phyloP scores from a whole-genome alignment of 2,113 vertebrate genomes.

The Gallinago media region DNA sequence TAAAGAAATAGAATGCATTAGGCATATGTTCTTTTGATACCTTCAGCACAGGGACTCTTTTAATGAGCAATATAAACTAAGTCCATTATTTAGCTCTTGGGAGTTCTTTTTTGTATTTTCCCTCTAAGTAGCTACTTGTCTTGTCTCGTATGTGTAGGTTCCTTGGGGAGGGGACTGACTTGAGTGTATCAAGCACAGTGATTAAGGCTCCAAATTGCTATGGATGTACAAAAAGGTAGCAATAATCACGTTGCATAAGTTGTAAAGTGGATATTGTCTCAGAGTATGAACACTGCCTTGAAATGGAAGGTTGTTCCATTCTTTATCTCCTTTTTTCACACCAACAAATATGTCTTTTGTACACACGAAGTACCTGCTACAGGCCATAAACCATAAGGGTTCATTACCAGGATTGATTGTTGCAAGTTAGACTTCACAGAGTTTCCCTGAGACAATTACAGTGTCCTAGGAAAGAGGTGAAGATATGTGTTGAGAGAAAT shows the following conservation, averaged over 20 bases:
- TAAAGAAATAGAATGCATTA: neutral
- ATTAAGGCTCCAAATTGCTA: neutral
- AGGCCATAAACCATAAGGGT: neutral
- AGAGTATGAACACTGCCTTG: neutral
- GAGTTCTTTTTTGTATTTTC: neutral
- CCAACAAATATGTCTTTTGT: neutral
- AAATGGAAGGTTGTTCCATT: neutral
- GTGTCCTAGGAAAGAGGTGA: neutral
- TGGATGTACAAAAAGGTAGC: neutral
- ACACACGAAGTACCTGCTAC: neutral
- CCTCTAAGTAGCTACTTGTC: neutral
- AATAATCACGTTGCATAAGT: neutral
- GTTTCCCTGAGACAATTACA: neutral
- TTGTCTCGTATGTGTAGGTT: neutral
- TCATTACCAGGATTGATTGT: neutral
- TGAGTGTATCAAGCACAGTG: neutral
- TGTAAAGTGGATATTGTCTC: neutral
- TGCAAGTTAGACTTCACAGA: neutral
- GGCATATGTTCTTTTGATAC: neutral
- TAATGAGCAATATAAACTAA: neutral
- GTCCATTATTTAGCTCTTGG: neutral
- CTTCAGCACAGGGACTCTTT: neutral
- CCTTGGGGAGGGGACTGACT: neutral
- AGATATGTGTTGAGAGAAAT: neutral
- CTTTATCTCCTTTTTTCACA: neutral